Conservation (phyloP, 2,797 vertebrate genomes). For the Malurus splendens region DNA sequence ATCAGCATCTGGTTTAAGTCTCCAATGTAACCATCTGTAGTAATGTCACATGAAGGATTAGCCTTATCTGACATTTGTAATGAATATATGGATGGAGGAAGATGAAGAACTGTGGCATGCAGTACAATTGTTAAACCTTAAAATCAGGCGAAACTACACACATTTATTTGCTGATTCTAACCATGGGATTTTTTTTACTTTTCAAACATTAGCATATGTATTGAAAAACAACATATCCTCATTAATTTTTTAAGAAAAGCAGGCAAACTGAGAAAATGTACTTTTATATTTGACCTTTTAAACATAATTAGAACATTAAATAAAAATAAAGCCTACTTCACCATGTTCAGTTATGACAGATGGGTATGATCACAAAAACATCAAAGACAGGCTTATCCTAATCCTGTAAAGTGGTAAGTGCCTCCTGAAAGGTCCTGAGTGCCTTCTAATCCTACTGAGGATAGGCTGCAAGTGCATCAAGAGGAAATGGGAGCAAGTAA, state of each 20-base stretch:
- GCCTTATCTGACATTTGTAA: slow-evolving; percentile 62
- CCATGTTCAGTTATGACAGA: slow-evolving; percentile 29
- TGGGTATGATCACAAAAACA: slow-evolving; percentile 37
- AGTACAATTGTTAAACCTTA: not conserved
- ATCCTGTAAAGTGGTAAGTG: slow-evolving; percentile 36
- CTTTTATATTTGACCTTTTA: slow-evolving; percentile 16
- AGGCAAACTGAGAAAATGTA: not conserved
- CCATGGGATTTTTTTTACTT: not conserved
- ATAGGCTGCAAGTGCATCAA: not conserved
- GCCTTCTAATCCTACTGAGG: slow-evolving; percentile 35
- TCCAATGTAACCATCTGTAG: slow-evolving; percentile 40
- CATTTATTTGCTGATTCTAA: not conserved
- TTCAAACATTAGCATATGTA: not conserved
- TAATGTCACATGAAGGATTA: slow-evolving; percentile 59
- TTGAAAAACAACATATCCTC: not conserved
- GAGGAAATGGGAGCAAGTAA: not conserved
- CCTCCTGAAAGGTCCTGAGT: slow-evolving; percentile 28
- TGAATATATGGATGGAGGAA: slow-evolving; percentile 12
- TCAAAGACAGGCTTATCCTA: slow-evolving; percentile 46
- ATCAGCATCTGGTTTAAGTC: slow-evolving; percentile 51
- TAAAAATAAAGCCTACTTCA: slow-evolving; percentile 38
- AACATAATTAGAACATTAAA: slow-evolving; percentile 7
- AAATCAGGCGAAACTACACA: not conserved
- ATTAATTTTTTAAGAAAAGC: not conserved
- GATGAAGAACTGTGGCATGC: not conserved